Evolutionary conservation across 2,797 vertebrate species (phyloP), one percentile per base, ranked within the genome.

Genomic region (Thamnophis elegans): DNA sequence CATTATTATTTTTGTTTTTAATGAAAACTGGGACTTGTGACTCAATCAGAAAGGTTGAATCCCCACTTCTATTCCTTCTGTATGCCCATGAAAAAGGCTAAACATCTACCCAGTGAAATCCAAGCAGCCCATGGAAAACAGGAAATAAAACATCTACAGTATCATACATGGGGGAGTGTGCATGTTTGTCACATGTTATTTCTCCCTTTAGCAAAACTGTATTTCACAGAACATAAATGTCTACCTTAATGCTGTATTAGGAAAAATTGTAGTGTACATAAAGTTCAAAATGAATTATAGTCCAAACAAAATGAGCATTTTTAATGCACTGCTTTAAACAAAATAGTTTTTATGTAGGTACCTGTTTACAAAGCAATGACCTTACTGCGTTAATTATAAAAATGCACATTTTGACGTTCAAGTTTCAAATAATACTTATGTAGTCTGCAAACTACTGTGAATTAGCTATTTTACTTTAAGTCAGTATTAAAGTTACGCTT

Each of bases 401-500:
- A 95, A 93, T 65, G 93, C 73, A 94, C 94, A n/a, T 65, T 65
- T 65, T 95, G 93, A 90, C 94, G 92, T 86, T 92, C 56, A 93
- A 87, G 93, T 90, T 96, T 94, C 95, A 88, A 87, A 92, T 94
- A 96, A 92, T 89, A 93, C 32, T 94, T 53, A 65, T 92, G 90
- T 12, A 95, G 91, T 93, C 95, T 94, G 90, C 93, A 97, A 97
- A 96, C 91, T 85, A 95, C 96, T 97, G 98, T 97, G 97, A 97
- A 98, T 98, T 98, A 98, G 98, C 95, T 96, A 97, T 97, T 98
- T 97, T 97, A 97, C 96, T 98, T 96, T 98, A 98, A 98, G 98
- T 98, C 98, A 97, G 98, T 98, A 98, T 97, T 96, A 96, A 96
- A 98, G 97, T 97, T 94, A 97, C 97, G 98, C 97, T 97, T 97